Conservation (phyloP, 2,113 vertebrate species). For the Camelus bactrianus region DNA sequence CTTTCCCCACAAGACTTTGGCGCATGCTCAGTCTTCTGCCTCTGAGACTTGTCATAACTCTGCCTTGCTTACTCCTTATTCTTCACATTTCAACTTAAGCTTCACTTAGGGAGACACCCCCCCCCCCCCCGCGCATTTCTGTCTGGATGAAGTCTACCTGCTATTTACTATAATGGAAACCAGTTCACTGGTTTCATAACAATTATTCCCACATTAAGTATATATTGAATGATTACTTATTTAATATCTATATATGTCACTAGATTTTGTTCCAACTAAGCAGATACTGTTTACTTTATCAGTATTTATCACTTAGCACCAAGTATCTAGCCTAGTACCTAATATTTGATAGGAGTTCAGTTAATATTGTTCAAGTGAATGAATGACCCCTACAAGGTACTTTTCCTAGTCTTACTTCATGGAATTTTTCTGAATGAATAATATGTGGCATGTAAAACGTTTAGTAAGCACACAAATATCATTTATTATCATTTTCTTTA, state of each 20-base stretch:
- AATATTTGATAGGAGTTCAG: neutral
- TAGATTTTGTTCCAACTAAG: neutral
- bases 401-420: neutral
- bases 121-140: neutral
- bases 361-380: neutral
- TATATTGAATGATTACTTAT: neutral
- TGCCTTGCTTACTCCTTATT: neutral
- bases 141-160: neutral
- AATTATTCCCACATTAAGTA: neutral
- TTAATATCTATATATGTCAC: neutral
- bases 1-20: neutral
- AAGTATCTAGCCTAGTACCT: neutral
- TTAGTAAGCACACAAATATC: neutral
- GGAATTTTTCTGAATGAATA: neutral
- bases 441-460: neutral
- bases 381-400: neutral
- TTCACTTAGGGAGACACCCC: neutral
- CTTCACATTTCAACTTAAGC: neutral
- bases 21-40: neutral
- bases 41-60: neutral
- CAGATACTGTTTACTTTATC: neutral
- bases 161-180: neutral
- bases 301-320: neutral
- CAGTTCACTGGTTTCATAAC: neutral
- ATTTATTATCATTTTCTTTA: neutral